Conservation (phyloP, 2,888 invertebrate species). For the Pristionchus fissidentatus region DNA sequence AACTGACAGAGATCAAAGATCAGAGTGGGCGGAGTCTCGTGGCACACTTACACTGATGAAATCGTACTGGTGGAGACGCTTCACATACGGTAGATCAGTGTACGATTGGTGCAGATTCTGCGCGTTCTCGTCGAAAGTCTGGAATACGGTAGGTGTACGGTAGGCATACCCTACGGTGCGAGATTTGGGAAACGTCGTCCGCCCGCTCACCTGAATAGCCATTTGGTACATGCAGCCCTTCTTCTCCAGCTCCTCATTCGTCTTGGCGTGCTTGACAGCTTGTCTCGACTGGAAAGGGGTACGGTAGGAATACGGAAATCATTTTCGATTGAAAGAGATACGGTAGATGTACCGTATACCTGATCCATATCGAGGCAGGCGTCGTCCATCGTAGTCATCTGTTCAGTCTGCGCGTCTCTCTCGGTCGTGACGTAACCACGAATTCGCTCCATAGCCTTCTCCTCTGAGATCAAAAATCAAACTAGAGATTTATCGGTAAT, state of each 20-base stretch:
- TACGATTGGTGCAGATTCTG: conserved; percentile 26
- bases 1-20: conserved; percentile 41
- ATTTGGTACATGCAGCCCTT: conserved; percentile 46
- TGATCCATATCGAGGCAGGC: conserved; percentile 26
- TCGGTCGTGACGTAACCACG: background rate
- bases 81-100: conserved; percentile 44
- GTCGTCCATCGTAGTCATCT: conserved; percentile 1
- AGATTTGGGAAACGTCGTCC: background rate
- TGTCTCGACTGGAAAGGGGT: conserved; percentile 2
- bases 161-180: background rate
- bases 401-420: background rate
- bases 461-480: conserved; percentile 42
- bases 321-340: background rate
- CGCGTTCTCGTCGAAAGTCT: conserved; percentile 46
- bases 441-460: conserved; percentile 36
- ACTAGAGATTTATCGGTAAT: no score
- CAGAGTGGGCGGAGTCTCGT: background rate
- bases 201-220: conserved; percentile 8
- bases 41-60: conserved; percentile 36
- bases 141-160: background rate
- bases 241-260: conserved; percentile 46
- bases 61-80: conserved; percentile 44
- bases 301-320: no score
- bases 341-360: background rate
- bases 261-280: conserved; percentile 40